A percentile compares a stretch with the other conserved stretches of the same genome.
These are phyloP conservation scores for Eumerus sabulonum DNA, from an alignment of 2,888 invertebrate genomes.

Conservation along the genomic window DNA sequence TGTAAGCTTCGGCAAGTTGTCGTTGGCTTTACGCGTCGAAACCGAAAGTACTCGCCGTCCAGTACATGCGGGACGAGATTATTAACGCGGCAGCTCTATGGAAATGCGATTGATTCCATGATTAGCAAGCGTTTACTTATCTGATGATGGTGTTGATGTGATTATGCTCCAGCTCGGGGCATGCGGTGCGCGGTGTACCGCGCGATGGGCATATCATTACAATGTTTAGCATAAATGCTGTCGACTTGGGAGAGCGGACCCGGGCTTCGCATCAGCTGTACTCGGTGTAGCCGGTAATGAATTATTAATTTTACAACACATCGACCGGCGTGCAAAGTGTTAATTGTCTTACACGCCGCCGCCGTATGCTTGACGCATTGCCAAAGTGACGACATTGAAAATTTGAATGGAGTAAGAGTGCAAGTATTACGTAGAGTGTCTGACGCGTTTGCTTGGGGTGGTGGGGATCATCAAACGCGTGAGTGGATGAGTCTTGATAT, in stretches of 20 bases:
- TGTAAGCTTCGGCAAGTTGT: not conserved
- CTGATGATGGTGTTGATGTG: conserved; percentile 65
- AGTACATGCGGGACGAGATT: conserved; percentile 18
- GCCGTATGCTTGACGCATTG: conserved; percentile 10
- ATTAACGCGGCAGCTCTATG: conserved; percentile 45
- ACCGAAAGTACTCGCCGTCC: conserved; percentile 41
- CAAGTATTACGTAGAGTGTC: conserved; percentile 23
- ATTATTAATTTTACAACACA: conserved; percentile 68
- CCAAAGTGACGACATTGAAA: conserved; percentile 65
- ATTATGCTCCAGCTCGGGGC: conserved; percentile 31
- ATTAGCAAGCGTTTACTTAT: conserved; percentile 66
- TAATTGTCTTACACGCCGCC: conserved; percentile 65
- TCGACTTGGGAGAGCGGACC: conserved; percentile 23
- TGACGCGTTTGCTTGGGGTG: conserved; percentile 22
- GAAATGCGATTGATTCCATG: conserved; percentile 67
- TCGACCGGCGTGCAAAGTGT: conserved; percentile 61
- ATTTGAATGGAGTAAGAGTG: conserved; percentile 61
- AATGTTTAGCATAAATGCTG: conserved; percentile 60
- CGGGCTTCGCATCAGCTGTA: conserved; percentile 55
- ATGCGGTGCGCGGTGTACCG: conserved; percentile 3
- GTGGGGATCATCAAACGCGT: conserved; percentile 16
- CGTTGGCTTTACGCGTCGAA: conserved; percentile 34
- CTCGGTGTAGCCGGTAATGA: conserved; percentile 61
- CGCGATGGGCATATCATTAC: conserved; percentile 68
- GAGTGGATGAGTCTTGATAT: conserved; percentile 13